Evolutionary conservation across 2,797 vertebrate genomes (phyloP), one percentile per base, ranked within the genome.

Genomic region (Paedocypris micromegethes): DNA sequence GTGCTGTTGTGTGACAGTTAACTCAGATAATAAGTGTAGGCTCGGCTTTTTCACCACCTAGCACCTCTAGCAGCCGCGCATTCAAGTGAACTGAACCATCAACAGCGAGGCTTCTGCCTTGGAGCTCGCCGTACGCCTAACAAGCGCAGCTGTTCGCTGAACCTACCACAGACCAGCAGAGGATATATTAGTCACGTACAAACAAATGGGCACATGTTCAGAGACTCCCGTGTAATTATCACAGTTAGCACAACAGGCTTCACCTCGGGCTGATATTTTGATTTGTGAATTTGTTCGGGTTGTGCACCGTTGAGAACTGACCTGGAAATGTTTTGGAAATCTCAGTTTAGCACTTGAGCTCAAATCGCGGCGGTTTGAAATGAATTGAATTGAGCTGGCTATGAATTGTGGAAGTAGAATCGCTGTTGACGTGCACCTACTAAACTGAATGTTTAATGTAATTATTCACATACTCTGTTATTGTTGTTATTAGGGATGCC

Each of bases 1-100:
- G 68, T 70, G 60, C 63, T 73, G 77, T 58, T 69, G 64, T 75
- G 75, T 75, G 75, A 79, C 72, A 75, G 71, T 77, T 66, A 75
- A 65, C 39, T 69, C 58, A 37, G 58, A 68, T 79, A 79, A 79
- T 79, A 73, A 75, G 70, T 71, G 53, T 61, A 63, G 68, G 69
- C 73, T 67, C 64, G 64, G 53, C 64, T 68, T 70, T 61, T 66
- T 66, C 58, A 65, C 51, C 64, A 70, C 64, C 73, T 62, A 52
- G 42, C 61, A 68, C 60, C 62, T 73, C 73, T 58, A 71, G 53
- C 37, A 63, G 59, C n/a, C 8, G 58, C 3, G 75, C 64, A 64
- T 60, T 77, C 58, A 75, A 66, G 72, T 64, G 73, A 79, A 75
- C 58, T 75, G 56, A 73, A 72, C 75, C 78, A 59, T 73, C 72